A percentile compares a stretch with the other conserved stretches of the same genome.
These are phyloP conservation scores for Platygyra sinensis DNA, from an alignment of 64 coral and sea anemone species.

Conservation along the genomic window DNA sequence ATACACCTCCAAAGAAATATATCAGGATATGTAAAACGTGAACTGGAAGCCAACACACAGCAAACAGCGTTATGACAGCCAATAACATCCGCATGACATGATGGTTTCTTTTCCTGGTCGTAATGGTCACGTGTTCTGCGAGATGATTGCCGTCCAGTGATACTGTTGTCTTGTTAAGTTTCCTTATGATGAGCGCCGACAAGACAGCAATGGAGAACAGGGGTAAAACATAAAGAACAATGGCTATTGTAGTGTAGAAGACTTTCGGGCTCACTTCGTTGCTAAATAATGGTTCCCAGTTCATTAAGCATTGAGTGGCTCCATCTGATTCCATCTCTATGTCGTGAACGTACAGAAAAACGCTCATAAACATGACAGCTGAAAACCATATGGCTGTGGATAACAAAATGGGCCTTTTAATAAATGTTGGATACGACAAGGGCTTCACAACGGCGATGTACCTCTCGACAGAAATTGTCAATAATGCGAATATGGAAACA, in stretches of 20 bases:
- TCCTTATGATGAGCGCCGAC: constrained; percentile 55
- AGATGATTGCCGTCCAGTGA: constrained; percentile 6
- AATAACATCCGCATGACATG: constrained; percentile 67
- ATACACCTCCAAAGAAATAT: constrained; percentile 9
- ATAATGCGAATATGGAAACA: constrained; percentile 36
- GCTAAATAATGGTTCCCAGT: constrained; percentile 17
- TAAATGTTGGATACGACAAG: not conserved
- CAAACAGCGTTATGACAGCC: constrained; percentile 63
- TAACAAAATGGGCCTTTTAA: constrained; percentile 31
- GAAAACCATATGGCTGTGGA: constrained; percentile 8
- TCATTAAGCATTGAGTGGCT: not conserved
- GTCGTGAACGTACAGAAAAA: not conserved
- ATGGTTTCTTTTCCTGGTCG: not conserved
- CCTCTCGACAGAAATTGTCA: constrained; percentile 50
- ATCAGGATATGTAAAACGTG: constrained; percentile 53
- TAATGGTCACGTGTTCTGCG: not conserved
- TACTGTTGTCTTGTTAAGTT: constrained; percentile 45
- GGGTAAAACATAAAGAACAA: constrained; percentile 58
- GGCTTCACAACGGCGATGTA: constrained; percentile 48
- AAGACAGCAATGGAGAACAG: constrained; percentile 48
- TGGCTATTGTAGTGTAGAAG: constrained; percentile 1
- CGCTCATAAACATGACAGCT: constrained; percentile 19
- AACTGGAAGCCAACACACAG: constrained; percentile 80
- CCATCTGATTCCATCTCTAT: not conserved
- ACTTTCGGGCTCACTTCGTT: not conserved